phyloP scores from a whole-genome alignment of 2,113 vertebrate species.

The Manacus vitellinus region DNA sequence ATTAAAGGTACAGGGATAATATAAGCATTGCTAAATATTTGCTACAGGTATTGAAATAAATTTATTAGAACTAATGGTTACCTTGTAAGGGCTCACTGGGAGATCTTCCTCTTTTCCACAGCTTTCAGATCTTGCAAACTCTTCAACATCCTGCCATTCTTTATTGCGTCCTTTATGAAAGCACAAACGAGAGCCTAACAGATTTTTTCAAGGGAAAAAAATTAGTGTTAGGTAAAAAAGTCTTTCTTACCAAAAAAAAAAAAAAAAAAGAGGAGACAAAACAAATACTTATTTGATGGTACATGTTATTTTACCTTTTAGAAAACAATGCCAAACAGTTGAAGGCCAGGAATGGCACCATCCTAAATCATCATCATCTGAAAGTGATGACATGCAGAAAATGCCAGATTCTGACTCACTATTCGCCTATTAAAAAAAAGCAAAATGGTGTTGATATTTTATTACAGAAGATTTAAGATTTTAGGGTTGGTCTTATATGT shows the following conservation, averaged over 20 bases:
- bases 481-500: not conserved
- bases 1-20: not conserved
- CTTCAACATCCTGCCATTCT: constrained; percentile 94
- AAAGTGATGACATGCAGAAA: constrained; percentile 96
- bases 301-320: constrained; percentile 85
- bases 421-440: constrained; percentile 77
- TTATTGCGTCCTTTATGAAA: constrained; percentile 92
- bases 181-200: constrained; percentile 89
- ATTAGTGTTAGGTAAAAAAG: not conserved
- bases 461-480: not conserved
- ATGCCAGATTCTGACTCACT: constrained; percentile 96
- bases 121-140: constrained; percentile 84
- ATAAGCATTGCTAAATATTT: not conserved
- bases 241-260: not conserved
- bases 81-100: constrained; percentile 81
- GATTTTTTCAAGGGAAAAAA: not conserved
- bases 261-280: not conserved
- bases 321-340: constrained; percentile 96
- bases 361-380: constrained; percentile 96
- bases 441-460: not conserved
- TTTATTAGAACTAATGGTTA: constrained; percentile 32
- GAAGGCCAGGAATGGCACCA: constrained; percentile 98
- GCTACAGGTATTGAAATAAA: not conserved
- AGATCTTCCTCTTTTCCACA: constrained; percentile 85
- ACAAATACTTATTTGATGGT: not conserved